Evolutionary conservation across 2,113 vertebrate species (phyloP), one percentile per base, ranked within the genome.

Genomic region (Oophaga pumilio): DNA sequence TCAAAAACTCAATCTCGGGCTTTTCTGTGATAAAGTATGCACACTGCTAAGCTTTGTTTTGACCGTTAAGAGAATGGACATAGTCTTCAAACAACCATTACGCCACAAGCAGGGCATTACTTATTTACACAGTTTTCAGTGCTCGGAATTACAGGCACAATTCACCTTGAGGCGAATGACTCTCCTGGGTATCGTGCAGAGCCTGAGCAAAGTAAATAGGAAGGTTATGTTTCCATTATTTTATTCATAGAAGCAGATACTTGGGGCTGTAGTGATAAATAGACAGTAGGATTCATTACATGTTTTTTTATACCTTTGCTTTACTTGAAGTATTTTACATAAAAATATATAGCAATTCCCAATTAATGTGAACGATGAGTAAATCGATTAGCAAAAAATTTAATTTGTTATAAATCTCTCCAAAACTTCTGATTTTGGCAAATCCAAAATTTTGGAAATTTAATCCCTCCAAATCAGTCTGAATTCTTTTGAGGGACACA

Each of bases 101-200:
- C 49, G 14, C 62, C 49, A 52, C 43, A 66, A 82, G 10, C 20
- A 49, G 33, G 80, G 15, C 60, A 82, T 68, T 62, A 66, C 80
- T 50, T 68, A 66, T 68, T 50, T 66, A 68, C 20, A 82, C 12
- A 24, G 80, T 50, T 82, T 68, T 82, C 80, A 82, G 33, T 22
- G 20, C 49, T 66, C 43, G 22, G 33, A 12, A 82, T 66, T 60
- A 20, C 28, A 52, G 17, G 20, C 60, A 50, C 33, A 66, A 68
- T 68, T 24, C 33, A 68, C 33, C 80, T 52, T 49, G 22, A 68
- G 62, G 80, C 9, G 43, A 24, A 82, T 43, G 80, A 24, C 60
- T 82, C 60, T 52, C 80, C 22, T 26, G 79, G 79, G 79, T 82
- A 60, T n/a, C 20, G 14, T 78, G 49, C 52, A 28, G 53, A 79